Conservation (phyloP, 2,797 vertebrate genomes). For the Tokudaia muenninki region DNA sequence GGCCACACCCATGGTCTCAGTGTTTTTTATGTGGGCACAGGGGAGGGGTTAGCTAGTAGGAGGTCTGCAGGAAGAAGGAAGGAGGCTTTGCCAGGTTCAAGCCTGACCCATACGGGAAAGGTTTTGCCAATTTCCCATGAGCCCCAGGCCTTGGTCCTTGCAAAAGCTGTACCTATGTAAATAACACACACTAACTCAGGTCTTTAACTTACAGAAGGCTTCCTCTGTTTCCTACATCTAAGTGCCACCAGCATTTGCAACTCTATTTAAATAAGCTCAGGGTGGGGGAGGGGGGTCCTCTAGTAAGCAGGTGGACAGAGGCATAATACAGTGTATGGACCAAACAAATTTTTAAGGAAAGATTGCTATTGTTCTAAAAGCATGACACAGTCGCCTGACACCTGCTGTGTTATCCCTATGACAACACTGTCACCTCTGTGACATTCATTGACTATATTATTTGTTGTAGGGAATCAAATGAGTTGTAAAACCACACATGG, state of each 20-base stretch:
- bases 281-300: neutral
- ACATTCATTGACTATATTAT: neutral
- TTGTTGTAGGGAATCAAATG: neutral
- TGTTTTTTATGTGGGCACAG: neutral
- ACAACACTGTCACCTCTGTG: accelerated
- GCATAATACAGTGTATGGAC: neutral
- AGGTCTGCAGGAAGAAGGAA: neutral
- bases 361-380: neutral
- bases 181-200: neutral
- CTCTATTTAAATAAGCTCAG: neutral
- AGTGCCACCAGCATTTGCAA: accelerated
- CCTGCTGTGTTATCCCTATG: neutral
- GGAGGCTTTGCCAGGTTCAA: neutral
- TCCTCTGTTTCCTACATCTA: neutral
- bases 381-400: accelerated
- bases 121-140: neutral
- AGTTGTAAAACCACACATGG: neutral
- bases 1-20: neutral
- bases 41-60: no score
- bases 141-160: neutral
- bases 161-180: neutral
- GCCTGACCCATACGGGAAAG: neutral
- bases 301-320: neutral
- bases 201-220: neutral
- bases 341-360: neutral